A percentile compares a stretch with the other conserved stretches of the same genome.
These are phyloP conservation scores for Pseudotriccus pelzelni DNA, from an alignment of 2,797 vertebrate species.

Conservation along the genomic window DNA sequence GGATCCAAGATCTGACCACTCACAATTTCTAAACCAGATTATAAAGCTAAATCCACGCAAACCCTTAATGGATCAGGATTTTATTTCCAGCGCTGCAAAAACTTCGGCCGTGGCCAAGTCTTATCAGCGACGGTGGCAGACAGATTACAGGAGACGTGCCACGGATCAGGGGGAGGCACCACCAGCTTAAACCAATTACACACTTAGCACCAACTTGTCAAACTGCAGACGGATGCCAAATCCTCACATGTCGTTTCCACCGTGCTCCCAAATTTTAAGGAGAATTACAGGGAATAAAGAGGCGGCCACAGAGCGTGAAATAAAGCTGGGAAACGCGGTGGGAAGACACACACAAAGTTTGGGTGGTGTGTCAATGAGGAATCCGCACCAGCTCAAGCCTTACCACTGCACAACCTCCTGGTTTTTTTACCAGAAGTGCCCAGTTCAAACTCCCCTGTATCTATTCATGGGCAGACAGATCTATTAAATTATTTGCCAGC, in stretches of 20 bases:
- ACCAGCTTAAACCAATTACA: constrained; percentile 79
- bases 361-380: neutral
- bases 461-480: neutral
- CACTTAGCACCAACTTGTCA: constrained; percentile 73
- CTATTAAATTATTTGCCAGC: constrained; percentile 54
- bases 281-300: neutral
- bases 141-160: constrained; percentile 83
- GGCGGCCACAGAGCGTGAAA: neutral
- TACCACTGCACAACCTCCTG: neutral
- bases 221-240: constrained; percentile 68
- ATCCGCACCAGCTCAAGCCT: neutral
- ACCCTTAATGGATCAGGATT: constrained; percentile 87
- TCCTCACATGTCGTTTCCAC: constrained; percentile 33
- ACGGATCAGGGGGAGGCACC: constrained; percentile 64
- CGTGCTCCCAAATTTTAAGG: neutral
- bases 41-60: constrained; percentile 86
- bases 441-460: neutral
- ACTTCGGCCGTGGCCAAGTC: constrained; percentile 86
- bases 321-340: neutral
- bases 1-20: constrained; percentile 74
- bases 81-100: constrained; percentile 78
- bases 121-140: constrained; percentile 82
- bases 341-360: neutral
- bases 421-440: neutral
- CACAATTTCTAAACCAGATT: constrained; percentile 88